Conservation (phyloP, 2,888 invertebrate species). For the Fabriciana adippe region DNA sequence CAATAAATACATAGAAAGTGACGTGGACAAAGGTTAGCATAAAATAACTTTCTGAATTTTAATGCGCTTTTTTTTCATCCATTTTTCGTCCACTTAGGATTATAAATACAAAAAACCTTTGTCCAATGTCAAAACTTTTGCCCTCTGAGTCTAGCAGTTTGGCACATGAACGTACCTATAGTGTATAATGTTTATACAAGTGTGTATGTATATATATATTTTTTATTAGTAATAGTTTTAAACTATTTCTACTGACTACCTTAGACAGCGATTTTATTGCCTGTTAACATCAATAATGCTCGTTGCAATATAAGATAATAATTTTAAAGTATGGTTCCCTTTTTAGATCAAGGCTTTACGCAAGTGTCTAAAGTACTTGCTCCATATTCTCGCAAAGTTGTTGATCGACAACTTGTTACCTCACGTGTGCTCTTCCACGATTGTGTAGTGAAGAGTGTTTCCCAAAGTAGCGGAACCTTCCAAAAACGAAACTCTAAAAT, state of each 20-base stretch:
- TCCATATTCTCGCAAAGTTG: conserved; percentile 17
- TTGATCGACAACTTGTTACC: conserved; percentile 18
- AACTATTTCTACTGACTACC: too few relatives aligned
- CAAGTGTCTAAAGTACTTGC: conserved; percentile 18
- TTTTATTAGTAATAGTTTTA: background rate
- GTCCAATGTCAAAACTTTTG: too few relatives aligned
- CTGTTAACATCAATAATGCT: background rate
- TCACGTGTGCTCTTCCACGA: conserved; percentile 17
- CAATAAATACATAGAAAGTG: too few relatives aligned
- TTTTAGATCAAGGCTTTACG: conserved; percentile 19
- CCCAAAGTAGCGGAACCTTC: background rate
- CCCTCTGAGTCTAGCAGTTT: too few relatives aligned
- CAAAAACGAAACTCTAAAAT: background rate
- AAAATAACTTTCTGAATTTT: too few relatives aligned
- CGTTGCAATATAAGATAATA: background rate
- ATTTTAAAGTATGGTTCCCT: background rate
- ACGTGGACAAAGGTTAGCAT: too few relatives aligned
- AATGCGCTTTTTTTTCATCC: too few relatives aligned
- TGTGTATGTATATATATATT: background rate
- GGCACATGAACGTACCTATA: too few relatives aligned
- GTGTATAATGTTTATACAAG: too few relatives aligned
- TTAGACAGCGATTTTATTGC: too few relatives aligned
- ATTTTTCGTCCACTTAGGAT: too few relatives aligned
- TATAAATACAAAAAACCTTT: too few relatives aligned
- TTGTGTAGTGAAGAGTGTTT: background rate